phyloP scores from a whole-genome alignment of 2,888 invertebrate species.

The Parnassius orleans region DNA sequence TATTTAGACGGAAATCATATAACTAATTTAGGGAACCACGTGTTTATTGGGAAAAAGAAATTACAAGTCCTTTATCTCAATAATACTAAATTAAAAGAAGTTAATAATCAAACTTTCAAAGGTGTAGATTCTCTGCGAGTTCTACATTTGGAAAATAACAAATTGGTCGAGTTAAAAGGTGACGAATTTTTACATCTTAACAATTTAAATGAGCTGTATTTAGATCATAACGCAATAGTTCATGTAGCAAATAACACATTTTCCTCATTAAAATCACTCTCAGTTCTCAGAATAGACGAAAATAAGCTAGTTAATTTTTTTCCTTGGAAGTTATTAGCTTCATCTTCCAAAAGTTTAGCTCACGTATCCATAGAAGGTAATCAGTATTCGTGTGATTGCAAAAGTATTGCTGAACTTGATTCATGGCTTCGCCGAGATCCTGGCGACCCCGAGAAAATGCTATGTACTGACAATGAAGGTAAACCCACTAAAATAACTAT shows the following conservation, averaged over 20 bases:
- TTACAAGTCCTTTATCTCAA: slow-evolving; percentile 88
- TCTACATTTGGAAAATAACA: slow-evolving; percentile 89
- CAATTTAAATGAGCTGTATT: slow-evolving; percentile 87
- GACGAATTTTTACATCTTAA: slow-evolving; percentile 89
- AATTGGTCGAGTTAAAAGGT: slow-evolving; percentile 86
- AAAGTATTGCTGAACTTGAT: slow-evolving; percentile 85
- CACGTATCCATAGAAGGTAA: slow-evolving; percentile 88
- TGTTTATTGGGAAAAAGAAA: slow-evolving; percentile 92
- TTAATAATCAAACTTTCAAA: slow-evolving; percentile 91
- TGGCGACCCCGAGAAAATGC: slow-evolving; percentile 85
- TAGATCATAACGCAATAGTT: slow-evolving; percentile 88
- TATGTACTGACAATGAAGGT: slow-evolving; percentile 82
- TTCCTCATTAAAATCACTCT: slow-evolving; percentile 85
- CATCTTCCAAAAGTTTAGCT: slow-evolving; percentile 81
- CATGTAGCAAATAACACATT: slow-evolving; percentile 90
- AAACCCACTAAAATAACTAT: slow-evolving; percentile 77
- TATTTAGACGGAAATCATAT: slow-evolving; percentile 92
- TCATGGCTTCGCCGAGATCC: slow-evolving; percentile 85
- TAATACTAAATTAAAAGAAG: slow-evolving; percentile 86
- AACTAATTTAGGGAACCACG: slow-evolving; percentile 88
- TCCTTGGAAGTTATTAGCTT: slow-evolving; percentile 85
- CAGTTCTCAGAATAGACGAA: slow-evolving; percentile 87
- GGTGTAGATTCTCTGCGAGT: slow-evolving; percentile 87
- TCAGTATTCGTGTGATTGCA: slow-evolving; percentile 92
- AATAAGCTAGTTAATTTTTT: slow-evolving; percentile 88